Conservation (phyloP, 2,797 vertebrate species). For the Salarias fasciatus region DNA sequence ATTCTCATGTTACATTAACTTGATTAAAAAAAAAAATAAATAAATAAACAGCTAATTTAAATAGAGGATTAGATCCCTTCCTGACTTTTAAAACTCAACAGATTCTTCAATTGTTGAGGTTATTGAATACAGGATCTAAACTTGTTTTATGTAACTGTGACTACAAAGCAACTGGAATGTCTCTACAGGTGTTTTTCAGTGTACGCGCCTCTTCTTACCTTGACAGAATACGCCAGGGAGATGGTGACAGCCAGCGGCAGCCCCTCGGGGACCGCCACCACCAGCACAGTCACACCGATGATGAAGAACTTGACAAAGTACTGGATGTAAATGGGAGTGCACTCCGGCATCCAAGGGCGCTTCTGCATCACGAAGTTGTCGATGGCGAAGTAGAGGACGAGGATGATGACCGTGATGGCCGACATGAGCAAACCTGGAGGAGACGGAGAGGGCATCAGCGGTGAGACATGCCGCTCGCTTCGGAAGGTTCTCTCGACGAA, state of each 20-base stretch:
- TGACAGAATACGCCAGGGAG: conserved; percentile 98
- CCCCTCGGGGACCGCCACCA: conserved; percentile 97
- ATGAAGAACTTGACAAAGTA: conserved; percentile 99
- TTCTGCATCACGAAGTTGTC: conserved; percentile 97
- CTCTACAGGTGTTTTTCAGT: not conserved
- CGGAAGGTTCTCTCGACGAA: conserved; percentile 14
- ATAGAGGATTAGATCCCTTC: too few relatives aligned
- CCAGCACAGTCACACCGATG: conserved; percentile 97
- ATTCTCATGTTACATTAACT: too few relatives aligned
- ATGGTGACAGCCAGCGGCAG: conserved; percentile 98
- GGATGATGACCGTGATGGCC: conserved; percentile 97
- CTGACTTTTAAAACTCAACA: too few relatives aligned
- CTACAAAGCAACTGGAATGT: not conserved
- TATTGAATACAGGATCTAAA: too few relatives aligned
- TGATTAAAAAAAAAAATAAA: too few relatives aligned
- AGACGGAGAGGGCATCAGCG: conserved; percentile 15
- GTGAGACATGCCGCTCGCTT: conserved; percentile 7
- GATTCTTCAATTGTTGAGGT: too few relatives aligned
- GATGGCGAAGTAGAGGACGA: conserved; percentile 96
- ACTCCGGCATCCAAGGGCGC: conserved; percentile 92
- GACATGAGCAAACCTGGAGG: conserved; percentile 96
- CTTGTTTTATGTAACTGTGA: too few relatives aligned
- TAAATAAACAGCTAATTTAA: too few relatives aligned
- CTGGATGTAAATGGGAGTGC: conserved; percentile 96
- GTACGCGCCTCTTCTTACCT: conserved; percentile 82